Base-by-base conservation (phyloP, 2,888 invertebrate genomes). In the Trichopria drosophilae region DNA sequence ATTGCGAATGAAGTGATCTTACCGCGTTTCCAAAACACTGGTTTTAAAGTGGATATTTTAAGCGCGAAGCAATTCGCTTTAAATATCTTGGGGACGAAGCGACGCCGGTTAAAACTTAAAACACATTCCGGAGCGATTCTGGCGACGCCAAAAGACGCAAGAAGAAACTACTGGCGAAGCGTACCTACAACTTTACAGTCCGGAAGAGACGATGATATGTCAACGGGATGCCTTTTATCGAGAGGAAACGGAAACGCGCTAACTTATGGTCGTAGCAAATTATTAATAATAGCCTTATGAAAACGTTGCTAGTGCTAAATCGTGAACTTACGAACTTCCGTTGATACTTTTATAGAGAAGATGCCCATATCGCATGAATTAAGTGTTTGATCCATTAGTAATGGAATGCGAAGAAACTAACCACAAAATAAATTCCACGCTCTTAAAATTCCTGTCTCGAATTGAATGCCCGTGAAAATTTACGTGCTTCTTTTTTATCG, bases 21-120 rank as follows among this genome's bases (percentile, higher is more conserved):
- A n/a, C n/a, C n/a, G n/a, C n/a, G n/a, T 44, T 55, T 34, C 40
- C 51, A 49, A 53, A 48, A 49, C 23, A 18, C 9, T n/a, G 18
- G 40, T 46, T 49, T 55, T 55, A 50, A 55, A 55, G 51, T 26
- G 41, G 55, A 53, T 55, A 55, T 55, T 55, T 55, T 40, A 39
- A 50, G 55, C 39, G 39, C n/a, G 15, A 10, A 19, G 39, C 23
- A 23, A 39, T 20, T 23, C 20, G 20, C 20, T 12, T n/a, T 22
- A 15, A 12, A 12, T 23, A 15, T 19, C 20, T 12, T 22, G 24
- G 19, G 28, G 40, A 13, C 19, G 12, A 34, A 16, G 29, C 13
- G 36, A 12, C 10, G 13, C 31, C 29, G 24, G 23, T 26, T 39
- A 7, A 34, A 43, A 42, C 50, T 42, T 46, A 15, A 53, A 50